Base-by-base conservation (phyloP, 2,113 vertebrate species). In the Myrmecobius fasciatus region DNA sequence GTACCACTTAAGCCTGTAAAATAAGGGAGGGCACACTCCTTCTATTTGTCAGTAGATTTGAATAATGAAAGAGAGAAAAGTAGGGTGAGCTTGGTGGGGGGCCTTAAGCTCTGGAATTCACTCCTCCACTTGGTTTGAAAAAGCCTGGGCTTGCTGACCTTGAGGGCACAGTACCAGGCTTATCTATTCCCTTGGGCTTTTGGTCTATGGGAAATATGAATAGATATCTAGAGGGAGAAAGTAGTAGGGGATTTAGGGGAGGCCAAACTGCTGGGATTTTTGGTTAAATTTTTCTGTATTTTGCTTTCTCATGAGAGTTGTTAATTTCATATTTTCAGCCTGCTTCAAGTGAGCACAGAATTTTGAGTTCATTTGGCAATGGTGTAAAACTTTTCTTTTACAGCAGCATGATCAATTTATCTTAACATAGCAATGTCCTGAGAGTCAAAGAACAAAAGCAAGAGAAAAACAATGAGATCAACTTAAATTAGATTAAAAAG, bases 41-140 rank as follows among this genome's bases (percentile, higher is more conserved):
- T 51, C 24, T 10, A n/a, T 56, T 92, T 51, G 60, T 43, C n/a
- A 47, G 36, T 1, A n/a, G n/a, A 28, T 83, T 93, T 90, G 43
- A 94, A 91, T 93, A 46, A 47, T n/a, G 17, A 92, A 95, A 94
- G 53, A 92, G 51, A 92, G 60, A 52, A 92, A 94, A 94, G 48
- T 25, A 0, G 7, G 6, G 90, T 89, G 54, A 22, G 67, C 53
- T 3, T 22, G 51, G 67, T 83, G 56, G 60, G 20, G 48, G 25
- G 92, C 22, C 90, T 60, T 92, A 36, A 17, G 20, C 53, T 91
- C 43, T 96, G 93, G 89, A 92, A 95, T 91, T 94, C 46, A 88
- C 36, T 95, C 52, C 92, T 89, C 12, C 24, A 93, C 14, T 51
- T 94, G 49, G 89, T 91, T 36, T 89, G 53, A 95, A 67, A 95